Percentiles rank a stretch among this genome's conserved stretches.
Evolutionary conservation across 2,888 invertebrate species (phyloP).

Genomic region (Ellobium chinense): DNA sequence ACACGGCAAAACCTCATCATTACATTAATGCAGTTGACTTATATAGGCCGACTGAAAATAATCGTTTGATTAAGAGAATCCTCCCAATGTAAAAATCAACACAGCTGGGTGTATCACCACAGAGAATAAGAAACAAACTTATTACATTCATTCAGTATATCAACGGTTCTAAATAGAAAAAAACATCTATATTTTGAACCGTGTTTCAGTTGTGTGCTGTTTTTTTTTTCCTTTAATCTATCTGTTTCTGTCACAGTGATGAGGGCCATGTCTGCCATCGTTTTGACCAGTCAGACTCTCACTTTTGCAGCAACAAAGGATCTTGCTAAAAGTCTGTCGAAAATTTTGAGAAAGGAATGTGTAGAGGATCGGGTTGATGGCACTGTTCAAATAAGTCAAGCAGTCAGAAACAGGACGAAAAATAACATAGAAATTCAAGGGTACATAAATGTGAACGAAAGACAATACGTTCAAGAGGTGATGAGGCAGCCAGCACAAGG

Average conservation of each 20-base stretch:
- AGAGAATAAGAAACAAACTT: no score
- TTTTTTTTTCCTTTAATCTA: no score
- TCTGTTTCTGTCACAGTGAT: conserved; percentile 46
- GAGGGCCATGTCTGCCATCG: conserved; percentile 68
- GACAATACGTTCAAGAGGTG: conserved; percentile 86
- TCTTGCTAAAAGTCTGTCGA: conserved; percentile 88
- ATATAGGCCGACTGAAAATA: no score
- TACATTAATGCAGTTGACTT: no score
- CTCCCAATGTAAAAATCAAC: no score
- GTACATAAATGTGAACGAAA: conserved; percentile 83
- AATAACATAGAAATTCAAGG: conserved; percentile 82
- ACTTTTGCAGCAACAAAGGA: conserved; percentile 73
- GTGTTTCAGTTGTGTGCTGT: no score
- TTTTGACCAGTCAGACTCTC: conserved; percentile 65
- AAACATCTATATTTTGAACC: no score
- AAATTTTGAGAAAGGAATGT: conserved; percentile 97
- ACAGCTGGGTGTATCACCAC: no score
- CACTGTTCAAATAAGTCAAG: conserved; percentile 93
- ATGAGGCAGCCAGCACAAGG: conserved; percentile 86
- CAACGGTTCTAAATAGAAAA: no score
- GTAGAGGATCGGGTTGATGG: conserved; percentile 96
- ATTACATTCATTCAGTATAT: no score
- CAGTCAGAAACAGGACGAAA: conserved; percentile 76
- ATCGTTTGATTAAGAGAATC: no score
- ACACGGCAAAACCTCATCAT: no score